phyloP scores from a whole-genome alignment of 2,888 invertebrate species.

The Plebejus melissa region DNA sequence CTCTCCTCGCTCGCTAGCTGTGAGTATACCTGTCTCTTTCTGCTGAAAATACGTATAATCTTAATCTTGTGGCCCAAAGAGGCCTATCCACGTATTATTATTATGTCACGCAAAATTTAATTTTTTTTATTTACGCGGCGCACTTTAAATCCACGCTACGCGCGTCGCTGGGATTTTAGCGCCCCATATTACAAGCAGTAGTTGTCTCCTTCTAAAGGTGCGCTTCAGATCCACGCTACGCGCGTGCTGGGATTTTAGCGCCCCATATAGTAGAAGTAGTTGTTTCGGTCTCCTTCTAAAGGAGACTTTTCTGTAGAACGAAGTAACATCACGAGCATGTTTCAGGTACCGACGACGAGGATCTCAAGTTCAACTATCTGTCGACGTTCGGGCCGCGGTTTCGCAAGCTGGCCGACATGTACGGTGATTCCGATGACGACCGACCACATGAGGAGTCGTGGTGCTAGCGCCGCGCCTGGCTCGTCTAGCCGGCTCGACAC shows the following conservation, averaged over 20 bases:
- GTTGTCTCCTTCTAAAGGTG: too few relatives aligned
- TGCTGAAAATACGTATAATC: background rate
- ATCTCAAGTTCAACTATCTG: conserved; percentile 95
- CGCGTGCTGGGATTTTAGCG: too few relatives aligned
- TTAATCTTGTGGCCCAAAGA: too few relatives aligned
- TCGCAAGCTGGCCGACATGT: conserved; percentile 95
- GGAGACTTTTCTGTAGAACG: background rate
- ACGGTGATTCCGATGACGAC: conserved; percentile 93
- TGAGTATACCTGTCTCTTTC: conserved; percentile 49
- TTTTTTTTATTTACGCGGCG: too few relatives aligned
- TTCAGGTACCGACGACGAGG: conserved; percentile 91
- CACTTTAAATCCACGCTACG: too few relatives aligned
- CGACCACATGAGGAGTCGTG: conserved; percentile 89
- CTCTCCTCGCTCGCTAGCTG: conserved; percentile 95
- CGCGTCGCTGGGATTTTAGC: too few relatives aligned
- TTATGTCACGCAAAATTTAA: too few relatives aligned
- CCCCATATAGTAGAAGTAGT: too few relatives aligned
- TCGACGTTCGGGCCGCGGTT: conserved; percentile 98
- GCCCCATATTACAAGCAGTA: too few relatives aligned
- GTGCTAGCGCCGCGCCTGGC: conserved; percentile 83
- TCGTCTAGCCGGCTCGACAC: conserved; percentile 57
- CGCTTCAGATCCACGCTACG: too few relatives aligned
- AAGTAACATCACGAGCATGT: conserved; percentile 21
- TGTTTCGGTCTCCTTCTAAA: too few relatives aligned
- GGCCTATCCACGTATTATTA: too few relatives aligned